Evolutionary conservation across 2,113 vertebrate species (phyloP).

Genomic region (Symphodus melops): DNA sequence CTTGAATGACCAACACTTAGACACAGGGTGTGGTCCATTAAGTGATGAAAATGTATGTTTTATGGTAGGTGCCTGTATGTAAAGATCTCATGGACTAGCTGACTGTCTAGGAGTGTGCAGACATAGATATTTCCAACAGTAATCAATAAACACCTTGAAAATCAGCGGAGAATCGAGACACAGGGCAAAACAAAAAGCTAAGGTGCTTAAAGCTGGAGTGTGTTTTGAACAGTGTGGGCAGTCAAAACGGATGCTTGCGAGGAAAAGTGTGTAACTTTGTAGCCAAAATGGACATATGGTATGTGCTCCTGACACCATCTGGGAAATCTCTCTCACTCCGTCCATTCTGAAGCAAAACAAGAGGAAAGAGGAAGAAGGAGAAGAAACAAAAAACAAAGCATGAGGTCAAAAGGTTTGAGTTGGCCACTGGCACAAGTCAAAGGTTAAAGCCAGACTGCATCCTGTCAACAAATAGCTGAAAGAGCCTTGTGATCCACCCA

Average conservation of each 20-base stretch:
- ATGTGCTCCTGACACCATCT: slow-evolving; percentile 9
- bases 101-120: not conserved
- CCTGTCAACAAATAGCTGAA: slow-evolving; percentile 53
- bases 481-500: slow-evolving; percentile 18
- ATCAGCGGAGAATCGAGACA: not conserved
- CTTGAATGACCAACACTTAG: too few species aligned
- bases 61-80: slow-evolving; percentile 2
- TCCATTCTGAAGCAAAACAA: slow-evolving; percentile 33
- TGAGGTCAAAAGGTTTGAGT: slow-evolving; percentile 43
- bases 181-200: not conserved
- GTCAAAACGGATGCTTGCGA: not conserved
- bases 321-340: slow-evolving; percentile 12
- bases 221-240: not conserved
- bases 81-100: too few species aligned
- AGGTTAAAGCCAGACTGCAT: slow-evolving; percentile 51
- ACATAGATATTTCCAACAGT: not conserved
- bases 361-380: slow-evolving; percentile 13
- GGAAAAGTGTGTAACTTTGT: not conserved
- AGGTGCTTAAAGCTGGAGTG: not conserved
- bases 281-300: slow-evolving; percentile 1
- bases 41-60: slow-evolving; percentile 11
- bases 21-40: not conserved
- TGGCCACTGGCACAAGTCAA: slow-evolving; percentile 52
- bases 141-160: slow-evolving; percentile 3
- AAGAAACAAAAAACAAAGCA: slow-evolving; percentile 33